Conservation (phyloP, 2,797 vertebrate species). For the Apodemus agrarius region DNA sequence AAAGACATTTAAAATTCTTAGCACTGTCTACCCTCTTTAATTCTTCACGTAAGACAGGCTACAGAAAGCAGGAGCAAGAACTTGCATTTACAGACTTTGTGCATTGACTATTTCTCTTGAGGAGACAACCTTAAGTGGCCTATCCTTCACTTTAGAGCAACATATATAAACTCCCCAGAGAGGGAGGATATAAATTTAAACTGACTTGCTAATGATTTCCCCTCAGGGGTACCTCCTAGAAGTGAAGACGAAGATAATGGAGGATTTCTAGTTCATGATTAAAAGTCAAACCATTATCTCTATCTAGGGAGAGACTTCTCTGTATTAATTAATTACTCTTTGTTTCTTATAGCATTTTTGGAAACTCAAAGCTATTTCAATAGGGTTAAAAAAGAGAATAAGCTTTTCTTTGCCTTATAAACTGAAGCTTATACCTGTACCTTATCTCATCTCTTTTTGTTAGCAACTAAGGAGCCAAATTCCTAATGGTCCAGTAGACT, state of each 20-base stretch:
- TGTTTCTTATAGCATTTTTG: neutral
- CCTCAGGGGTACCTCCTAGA: neutral
- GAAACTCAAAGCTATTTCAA: neutral
- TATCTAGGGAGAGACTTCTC: neutral
- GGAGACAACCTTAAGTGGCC: neutral
- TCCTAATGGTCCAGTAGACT: neutral
- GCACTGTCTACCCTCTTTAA: neutral
- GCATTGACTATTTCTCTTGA: neutral
- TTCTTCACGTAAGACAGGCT: neutral
- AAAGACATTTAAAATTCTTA: neutral
- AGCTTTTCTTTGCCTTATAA: neutral
- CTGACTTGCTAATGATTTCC: neutral
- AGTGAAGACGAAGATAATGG: neutral
- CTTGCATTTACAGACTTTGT: neutral
- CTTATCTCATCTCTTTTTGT: neutral
- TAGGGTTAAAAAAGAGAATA: neutral
- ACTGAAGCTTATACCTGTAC: neutral
- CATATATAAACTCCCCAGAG: neutral
- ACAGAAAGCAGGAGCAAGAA: neutral
- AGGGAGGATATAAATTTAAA: neutral
- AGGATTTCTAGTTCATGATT: conserved; percentile 13
- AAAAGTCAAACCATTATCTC: neutral
- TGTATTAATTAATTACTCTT: neutral
- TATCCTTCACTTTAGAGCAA: neutral
- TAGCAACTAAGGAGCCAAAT: neutral